Evolutionary conservation across 2,113 vertebrate species (phyloP).

Genomic region (Orthonyx spaldingii): DNA sequence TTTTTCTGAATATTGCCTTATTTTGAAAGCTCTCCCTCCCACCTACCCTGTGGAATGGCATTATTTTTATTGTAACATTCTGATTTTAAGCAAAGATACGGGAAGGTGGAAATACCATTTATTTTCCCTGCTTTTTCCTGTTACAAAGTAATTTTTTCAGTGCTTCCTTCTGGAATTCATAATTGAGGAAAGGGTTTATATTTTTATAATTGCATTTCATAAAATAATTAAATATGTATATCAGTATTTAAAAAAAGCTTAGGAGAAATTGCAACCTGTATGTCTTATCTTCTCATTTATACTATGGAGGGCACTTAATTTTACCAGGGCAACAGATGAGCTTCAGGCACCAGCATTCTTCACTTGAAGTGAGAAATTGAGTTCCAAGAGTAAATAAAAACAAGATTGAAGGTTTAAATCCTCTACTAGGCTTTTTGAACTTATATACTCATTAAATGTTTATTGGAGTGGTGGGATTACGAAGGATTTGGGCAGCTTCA

Average conservation of each 20-base stretch:
- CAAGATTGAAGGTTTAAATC: conserved; percentile 88
- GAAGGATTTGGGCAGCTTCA: conserved; percentile 86
- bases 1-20: background rate
- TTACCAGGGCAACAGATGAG: conserved; percentile 79
- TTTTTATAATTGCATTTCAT: background rate
- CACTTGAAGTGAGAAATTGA: conserved; percentile 83
- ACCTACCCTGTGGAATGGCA: background rate
- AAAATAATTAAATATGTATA: background rate
- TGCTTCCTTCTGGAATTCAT: background rate
- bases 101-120: background rate
- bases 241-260: background rate
- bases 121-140: background rate
- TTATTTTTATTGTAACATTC: background rate
- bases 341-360: conserved; percentile 74
- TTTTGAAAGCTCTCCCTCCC: background rate
- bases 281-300: conserved; percentile 70
- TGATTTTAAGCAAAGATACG: background rate
- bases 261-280: conserved; percentile 45
- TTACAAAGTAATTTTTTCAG: background rate
- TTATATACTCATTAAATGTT: conserved; percentile 93
- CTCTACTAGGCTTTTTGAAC: conserved; percentile 82
- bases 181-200: background rate
- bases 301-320: conserved; percentile 70
- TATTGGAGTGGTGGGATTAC: conserved; percentile 89
- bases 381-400: conserved; percentile 87